Percentiles rank a stretch among this genome's conserved stretches.
Conservation (phyloP, 1,140 invertebrate species). For the Daktulosphaira vitifoliae region DNA sequence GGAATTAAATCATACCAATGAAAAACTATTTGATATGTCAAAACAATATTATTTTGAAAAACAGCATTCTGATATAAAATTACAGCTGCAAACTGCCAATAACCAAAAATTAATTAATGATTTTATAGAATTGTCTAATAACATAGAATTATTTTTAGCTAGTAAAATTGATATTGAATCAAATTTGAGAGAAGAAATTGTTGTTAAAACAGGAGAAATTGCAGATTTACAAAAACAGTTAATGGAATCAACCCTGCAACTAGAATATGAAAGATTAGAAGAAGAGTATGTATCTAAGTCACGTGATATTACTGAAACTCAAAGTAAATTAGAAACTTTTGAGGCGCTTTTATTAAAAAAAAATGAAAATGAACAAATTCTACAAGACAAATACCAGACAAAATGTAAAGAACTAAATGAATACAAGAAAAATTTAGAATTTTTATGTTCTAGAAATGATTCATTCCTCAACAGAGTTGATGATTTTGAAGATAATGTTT, state of each 20-base stretch:
- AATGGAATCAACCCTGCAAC: not conserved
- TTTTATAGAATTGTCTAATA: not conserved
- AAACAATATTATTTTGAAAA: not conserved
- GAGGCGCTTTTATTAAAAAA: not conserved
- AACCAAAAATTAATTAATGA: not conserved
- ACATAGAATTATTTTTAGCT: constrained; percentile 9
- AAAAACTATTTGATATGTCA: constrained; percentile 5
- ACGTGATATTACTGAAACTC: not conserved
- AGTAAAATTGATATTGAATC: not conserved
- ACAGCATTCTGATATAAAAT: not conserved
- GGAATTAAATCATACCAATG: not conserved
- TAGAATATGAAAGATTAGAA: constrained; percentile 13
- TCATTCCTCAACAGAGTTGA: constrained; percentile 16
- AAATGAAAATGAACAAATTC: constrained; percentile 5
- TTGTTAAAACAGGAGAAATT: not conserved
- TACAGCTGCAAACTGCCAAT: not conserved
- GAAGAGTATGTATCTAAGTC: constrained; percentile 12
- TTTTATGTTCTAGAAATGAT: constrained; percentile 17
- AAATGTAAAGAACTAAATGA: constrained; percentile 1
- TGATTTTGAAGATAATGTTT: constrained; percentile 29
- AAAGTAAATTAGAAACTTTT: not conserved
- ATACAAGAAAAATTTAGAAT: constrained; percentile 23
- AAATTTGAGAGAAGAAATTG: constrained; percentile 9
- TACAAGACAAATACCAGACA: not conserved
- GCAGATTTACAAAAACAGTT: constrained; percentile 6